phyloP scores from a whole-genome alignment of 2,888 invertebrate species.

The Aricia artaxerxes region DNA sequence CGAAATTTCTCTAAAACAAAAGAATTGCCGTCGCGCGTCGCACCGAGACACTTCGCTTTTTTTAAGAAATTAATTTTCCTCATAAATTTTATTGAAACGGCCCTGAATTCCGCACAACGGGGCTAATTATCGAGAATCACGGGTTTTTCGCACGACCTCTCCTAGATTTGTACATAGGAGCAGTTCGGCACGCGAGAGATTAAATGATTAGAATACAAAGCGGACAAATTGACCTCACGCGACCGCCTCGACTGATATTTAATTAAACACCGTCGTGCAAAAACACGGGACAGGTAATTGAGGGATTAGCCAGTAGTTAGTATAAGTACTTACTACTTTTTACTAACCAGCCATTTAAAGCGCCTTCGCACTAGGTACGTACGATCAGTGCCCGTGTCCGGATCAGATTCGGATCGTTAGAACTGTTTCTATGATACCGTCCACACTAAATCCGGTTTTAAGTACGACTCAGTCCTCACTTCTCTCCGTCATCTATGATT shows the following conservation, averaged over 20 bases:
- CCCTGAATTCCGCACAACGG: constrained; percentile 27
- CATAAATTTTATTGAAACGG: constrained; percentile 22
- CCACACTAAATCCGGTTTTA: too few relatives aligned
- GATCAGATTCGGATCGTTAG: too few relatives aligned
- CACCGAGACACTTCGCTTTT: background rate
- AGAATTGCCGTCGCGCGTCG: background rate
- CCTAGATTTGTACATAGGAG: constrained; percentile 34
- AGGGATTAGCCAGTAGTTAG: background rate
- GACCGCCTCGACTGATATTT: background rate
- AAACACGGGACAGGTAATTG: background rate
- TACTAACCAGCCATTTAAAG: too few relatives aligned
- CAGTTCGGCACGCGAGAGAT: constrained; percentile 17
- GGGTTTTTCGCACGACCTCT: constrained; percentile 36
- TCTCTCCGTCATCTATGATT: too few relatives aligned
- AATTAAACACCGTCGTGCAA: background rate
- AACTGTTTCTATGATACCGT: too few relatives aligned
- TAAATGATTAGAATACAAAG: constrained; percentile 18
- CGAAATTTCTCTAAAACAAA: constrained; percentile 20
- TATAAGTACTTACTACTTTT: background rate
- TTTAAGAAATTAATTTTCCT: constrained; percentile 24
- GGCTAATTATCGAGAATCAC: constrained; percentile 23
- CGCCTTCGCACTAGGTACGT: too few relatives aligned
- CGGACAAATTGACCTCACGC: constrained; percentile 25
- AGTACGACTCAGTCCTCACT: too few relatives aligned
- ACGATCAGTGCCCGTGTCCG: too few relatives aligned